A percentile compares a stretch with the other conserved stretches of the same genome.
phyloP scores from a whole-genome alignment of 2,888 invertebrate genomes.

The Andricus quercusramuli region DNA sequence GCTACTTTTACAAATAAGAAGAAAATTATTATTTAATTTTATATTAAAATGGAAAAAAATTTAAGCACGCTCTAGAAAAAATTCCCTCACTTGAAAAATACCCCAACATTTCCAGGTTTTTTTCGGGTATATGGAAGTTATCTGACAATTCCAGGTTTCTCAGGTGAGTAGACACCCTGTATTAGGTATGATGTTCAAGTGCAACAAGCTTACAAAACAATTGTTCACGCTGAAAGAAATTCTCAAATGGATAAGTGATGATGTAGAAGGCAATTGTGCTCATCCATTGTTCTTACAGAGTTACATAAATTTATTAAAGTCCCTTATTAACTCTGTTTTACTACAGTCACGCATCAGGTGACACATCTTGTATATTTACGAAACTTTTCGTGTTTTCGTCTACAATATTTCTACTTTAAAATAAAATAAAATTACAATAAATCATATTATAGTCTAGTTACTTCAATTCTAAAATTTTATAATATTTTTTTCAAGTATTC shows the following conservation, averaged over 20 bases:
- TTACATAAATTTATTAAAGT: conserved; percentile 34
- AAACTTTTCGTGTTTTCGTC: background rate
- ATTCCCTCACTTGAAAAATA: too few relatives aligned
- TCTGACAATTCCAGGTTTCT: too few relatives aligned
- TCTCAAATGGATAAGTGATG: background rate
- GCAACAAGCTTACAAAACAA: background rate
- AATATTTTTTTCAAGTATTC: background rate
- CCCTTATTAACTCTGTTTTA: conserved; percentile 32
- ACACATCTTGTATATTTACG: background rate
- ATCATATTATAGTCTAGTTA: background rate
- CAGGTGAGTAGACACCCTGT: too few relatives aligned
- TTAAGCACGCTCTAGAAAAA: too few relatives aligned
- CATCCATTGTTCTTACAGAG: conserved; percentile 19
- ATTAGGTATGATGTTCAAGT: background rate
- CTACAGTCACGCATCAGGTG: conserved; percentile 12
- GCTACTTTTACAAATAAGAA: too few relatives aligned
- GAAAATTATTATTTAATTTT: too few relatives aligned
- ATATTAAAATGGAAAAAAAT: too few relatives aligned
- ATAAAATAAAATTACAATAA: background rate
- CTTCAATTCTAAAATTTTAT: background rate
- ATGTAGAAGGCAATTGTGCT: conserved; percentile 2
- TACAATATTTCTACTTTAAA: background rate
- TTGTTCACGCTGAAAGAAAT: conserved; percentile 1
- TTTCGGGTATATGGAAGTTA: too few relatives aligned
- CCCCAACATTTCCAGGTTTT: too few relatives aligned